These are phyloP conservation scores for Sakesphorus luctuosus DNA, from an alignment of 2,113 vertebrate species.

Conservation along the genomic window DNA sequence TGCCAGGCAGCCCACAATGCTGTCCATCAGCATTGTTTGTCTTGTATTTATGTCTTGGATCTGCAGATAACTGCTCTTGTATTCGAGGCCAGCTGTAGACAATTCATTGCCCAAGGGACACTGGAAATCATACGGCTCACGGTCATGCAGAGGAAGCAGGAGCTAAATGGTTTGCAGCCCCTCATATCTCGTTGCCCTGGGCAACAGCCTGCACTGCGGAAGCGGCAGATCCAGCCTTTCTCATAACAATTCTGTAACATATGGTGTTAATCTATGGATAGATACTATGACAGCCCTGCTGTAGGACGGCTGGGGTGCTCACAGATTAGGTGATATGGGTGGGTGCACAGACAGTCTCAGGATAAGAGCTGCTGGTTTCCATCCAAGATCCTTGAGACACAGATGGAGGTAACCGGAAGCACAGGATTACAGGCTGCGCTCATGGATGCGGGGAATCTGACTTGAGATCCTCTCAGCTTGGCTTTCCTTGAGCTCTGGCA, in stretches of 20 bases:
- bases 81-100: background rate
- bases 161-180: constrained; percentile 16
- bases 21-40: background rate
- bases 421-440: background rate
- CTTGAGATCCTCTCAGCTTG: background rate
- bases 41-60: constrained; percentile 8
- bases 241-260: background rate
- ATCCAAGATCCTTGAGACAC: background rate
- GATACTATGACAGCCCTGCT: background rate
- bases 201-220: constrained; percentile 35
- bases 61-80: constrained; percentile 18
- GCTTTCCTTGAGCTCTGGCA: constrained; percentile 10
- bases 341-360: background rate
- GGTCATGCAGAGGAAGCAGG: constrained; percentile 4
- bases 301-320: background rate
- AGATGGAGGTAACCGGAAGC: background rate
- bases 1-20: background rate
- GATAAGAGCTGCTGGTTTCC: background rate
- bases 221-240: background rate
- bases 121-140: background rate
- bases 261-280: background rate
- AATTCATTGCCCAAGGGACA: constrained; percentile 44
- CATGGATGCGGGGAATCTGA: background rate
- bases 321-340: accelerated
- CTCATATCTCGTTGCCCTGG: constrained; percentile 33